Conservation (phyloP, 2,797 vertebrate genomes). For the Siniperca obscura region DNA sequence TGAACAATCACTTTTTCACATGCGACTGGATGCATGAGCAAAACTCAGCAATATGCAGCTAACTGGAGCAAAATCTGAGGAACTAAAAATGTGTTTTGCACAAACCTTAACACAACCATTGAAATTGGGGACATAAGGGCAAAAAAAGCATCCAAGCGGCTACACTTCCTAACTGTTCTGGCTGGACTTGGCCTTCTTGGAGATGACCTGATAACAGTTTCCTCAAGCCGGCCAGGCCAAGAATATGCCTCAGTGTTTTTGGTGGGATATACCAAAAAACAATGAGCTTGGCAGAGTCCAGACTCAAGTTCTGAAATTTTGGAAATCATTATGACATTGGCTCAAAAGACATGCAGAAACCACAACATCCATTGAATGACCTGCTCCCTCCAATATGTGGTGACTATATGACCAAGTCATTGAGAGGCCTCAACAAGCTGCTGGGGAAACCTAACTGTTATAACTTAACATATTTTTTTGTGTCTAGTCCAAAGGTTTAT, state of each 20-base stretch:
- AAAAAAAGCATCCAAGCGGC: too few relatives aligned
- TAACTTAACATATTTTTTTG: not conserved
- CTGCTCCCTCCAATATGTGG: not conserved
- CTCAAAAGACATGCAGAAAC: not conserved
- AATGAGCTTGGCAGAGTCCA: too few relatives aligned
- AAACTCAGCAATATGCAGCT: not conserved
- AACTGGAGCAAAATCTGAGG: not conserved
- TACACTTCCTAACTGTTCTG: too few relatives aligned
- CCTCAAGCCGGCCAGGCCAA: too few relatives aligned
- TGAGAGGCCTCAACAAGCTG: not conserved
- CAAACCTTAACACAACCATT: not conserved
- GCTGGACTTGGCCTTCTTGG: too few relatives aligned
- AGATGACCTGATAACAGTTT: too few relatives aligned
- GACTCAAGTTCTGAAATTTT: not conserved
- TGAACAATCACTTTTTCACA: slow-evolving; percentile 1
- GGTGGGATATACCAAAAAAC: too few relatives aligned
- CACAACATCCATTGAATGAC: not conserved
- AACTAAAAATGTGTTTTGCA: not conserved
- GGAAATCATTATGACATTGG: not conserved
- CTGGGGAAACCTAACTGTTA: not conserved
- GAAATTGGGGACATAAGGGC: not conserved
- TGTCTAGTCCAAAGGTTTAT: not conserved
- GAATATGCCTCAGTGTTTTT: too few relatives aligned
- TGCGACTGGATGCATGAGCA: not conserved
- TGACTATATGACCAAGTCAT: not conserved